Evolutionary conservation across 2,797 vertebrate genomes (phyloP).

Genomic region (Eidolon dupreanum): DNA sequence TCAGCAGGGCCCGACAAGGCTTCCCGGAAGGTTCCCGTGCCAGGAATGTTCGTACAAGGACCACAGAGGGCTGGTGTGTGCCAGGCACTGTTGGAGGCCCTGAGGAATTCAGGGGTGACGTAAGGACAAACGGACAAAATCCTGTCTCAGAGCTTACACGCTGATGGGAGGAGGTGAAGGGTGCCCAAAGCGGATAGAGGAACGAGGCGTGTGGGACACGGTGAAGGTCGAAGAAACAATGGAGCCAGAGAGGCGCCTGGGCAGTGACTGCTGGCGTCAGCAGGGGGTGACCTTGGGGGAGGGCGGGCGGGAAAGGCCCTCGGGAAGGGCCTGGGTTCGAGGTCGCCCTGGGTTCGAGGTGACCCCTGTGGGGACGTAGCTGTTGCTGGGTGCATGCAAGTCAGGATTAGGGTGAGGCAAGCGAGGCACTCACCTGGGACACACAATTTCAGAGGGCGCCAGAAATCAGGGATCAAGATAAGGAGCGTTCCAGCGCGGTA

Average conservation of each 20-base stretch:
- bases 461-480: neutral
- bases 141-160: neutral
- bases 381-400: neutral
- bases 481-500: neutral
- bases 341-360: neutral
- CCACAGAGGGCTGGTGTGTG: neutral
- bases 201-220: fast-evolving
- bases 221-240: neutral
- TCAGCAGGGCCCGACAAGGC: too few species aligned
- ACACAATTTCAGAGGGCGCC: neutral
- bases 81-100: neutral
- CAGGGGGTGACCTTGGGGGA: too few species aligned
- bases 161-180: neutral
- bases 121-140: neutral
- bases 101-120: neutral
- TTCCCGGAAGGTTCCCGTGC: neutral
- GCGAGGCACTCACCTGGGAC: too few species aligned
- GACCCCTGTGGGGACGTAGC: neutral
- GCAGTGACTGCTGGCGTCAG: too few species aligned
- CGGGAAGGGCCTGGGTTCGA: neutral
- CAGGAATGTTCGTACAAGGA: neutral
- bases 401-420: fast-evolving
- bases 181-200: fast-evolving
- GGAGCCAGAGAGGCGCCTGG: neutral
- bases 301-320: too few species aligned